Evolutionary conservation across 2,113 vertebrate species (phyloP), one percentile per base, ranked within the genome.

Genomic region (Acrocephalus kingi): DNA sequence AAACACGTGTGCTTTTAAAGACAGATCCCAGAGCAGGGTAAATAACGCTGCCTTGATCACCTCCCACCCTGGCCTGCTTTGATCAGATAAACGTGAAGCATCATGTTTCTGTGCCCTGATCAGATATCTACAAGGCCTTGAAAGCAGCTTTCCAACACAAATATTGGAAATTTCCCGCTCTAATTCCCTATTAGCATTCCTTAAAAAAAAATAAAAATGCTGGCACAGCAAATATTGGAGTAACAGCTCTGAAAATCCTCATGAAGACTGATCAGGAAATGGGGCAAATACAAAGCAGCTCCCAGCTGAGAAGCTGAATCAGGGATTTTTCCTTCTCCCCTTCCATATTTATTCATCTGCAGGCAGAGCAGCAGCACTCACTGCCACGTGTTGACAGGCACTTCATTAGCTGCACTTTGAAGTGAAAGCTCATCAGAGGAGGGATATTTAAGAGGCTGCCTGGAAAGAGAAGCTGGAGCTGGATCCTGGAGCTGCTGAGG

Each of bases 321-420:
- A 81, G 41, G 30, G 68, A 55, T 86, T 85, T 95, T 81, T 84
- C 64, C 30, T 48, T 58, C 35, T 67, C 13, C 67, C 31, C 79
- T 63, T 66, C 66, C n/a, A 43, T 77, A 84, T 76, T 90, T 78
- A 41, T 82, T 59, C 8, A 0, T 72, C n/a, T 87, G 67, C 33
- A 94, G 84, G 55, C 51, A 71, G 68, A 96, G 84, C 87, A 84
- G 74, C 37, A 52, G 87, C 84, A 69, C 46, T 72, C 66, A 31
- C 45, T 86, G 85, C 82, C 64, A 6, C 6, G 28, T 63, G 75
- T 46, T 92, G 92, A 94, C 87, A 94, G 51, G 76, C 79, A 81
- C 85, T 75, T 94, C 68, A 84, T 96, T 96, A 81, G 39, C 68
- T 94, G 74, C 56, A 45, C 93, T 97, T 94, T 95, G 93, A 97